Evolutionary conservation across 2,888 invertebrate species (phyloP), one percentile per base, ranked within the genome.

Genomic region (Microplitis deprimator): DNA sequence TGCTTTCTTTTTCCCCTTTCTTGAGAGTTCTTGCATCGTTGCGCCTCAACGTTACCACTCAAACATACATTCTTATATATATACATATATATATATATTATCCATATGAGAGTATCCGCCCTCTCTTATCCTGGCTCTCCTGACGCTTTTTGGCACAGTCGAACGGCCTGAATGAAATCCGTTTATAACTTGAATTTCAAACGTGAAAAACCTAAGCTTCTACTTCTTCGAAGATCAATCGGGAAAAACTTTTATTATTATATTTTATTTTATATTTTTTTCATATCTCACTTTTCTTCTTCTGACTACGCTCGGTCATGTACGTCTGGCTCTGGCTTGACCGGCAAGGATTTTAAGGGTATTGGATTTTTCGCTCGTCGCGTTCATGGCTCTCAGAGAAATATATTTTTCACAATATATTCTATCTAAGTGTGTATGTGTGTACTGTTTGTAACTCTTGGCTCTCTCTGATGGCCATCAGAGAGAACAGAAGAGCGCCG

Each of bases 131-230:
- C 64, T 17, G 29, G 29, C 29, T 29, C 59, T n/a, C 38, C 39
- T 62, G 40, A 60, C 59, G 50, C 68, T 76, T 72, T 76, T 72
- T 68, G 41, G 62, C 29, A 68, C 29, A 60, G 20, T 61, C 62
- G 40, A 76, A 72, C 68, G 59, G 72, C 62, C 16, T 61, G 40
- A 68, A 72, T 71, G 64, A 68, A 76, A 76, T 76, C 70, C 72
- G 70, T 76, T 76, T 76, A 72, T 72, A 76, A 62, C 60, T 67
- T 39, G 68, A 61, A 72, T 68, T 76, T 68, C 40, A 68, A 72
- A 76, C 71, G 68, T 59, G 40, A 68, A 72, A 67, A 68, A 50
- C 50, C 50, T 50, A 50, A 40, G 41, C 50, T 10, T 38, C 40
- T 40, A 17, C 62, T 62, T 8, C 20, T 62, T 16, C 67, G 29